Base-by-base conservation (phyloP, 2,113 vertebrate genomes). In the Actinemys pallida region DNA sequence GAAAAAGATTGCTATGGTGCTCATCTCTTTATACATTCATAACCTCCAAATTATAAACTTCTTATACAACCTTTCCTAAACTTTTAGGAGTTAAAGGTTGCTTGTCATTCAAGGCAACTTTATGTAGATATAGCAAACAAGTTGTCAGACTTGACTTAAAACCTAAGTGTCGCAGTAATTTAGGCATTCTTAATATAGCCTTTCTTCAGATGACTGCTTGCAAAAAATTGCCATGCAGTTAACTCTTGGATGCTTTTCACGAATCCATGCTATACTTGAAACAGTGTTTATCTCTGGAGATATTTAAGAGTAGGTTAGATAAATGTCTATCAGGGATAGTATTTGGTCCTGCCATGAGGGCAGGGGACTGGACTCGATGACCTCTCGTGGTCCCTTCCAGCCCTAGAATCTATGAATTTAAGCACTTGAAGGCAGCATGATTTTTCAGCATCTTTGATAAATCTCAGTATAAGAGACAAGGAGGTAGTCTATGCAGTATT, bases 151-250 rank as follows among this genome's bases (percentile, higher is more conserved):
- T 42, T 69, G 65, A 69, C 35, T 89, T 4, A 2, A 90, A 57
- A n/a, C 81, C 84, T 87, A 5, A 31, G 22, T 62, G 29, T 49
- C 57, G 86, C 86, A 93, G 35, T 57, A 49, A 24, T 90, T 92
- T 39, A 96, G 53, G 59, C 31, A 14, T 2, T 56, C 87, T 97
- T 84, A 9, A 3, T 76, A 75, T 76, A 76, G 72, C 25, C 50
- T 72, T 88, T 84, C 25, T 86, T n/a, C 62, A 69, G 16, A 69
- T n/a, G 35, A 69, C 35, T 2, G 2, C 54, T 90, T 39, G 24
- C 89, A 5, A 82, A 82, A 53, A 6, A 81, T 84, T 81, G 49
- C 45, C 0, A 0, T 56, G 14, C 0, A 0, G 49, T 50, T 94
- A 84, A 54, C 31, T 69, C 19, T 79, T 45, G 1, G 0, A 94